Percentiles rank a stretch among this genome's conserved stretches.
Conservation (phyloP, 2,797 vertebrate genomes). For the Anguilla obscura region DNA sequence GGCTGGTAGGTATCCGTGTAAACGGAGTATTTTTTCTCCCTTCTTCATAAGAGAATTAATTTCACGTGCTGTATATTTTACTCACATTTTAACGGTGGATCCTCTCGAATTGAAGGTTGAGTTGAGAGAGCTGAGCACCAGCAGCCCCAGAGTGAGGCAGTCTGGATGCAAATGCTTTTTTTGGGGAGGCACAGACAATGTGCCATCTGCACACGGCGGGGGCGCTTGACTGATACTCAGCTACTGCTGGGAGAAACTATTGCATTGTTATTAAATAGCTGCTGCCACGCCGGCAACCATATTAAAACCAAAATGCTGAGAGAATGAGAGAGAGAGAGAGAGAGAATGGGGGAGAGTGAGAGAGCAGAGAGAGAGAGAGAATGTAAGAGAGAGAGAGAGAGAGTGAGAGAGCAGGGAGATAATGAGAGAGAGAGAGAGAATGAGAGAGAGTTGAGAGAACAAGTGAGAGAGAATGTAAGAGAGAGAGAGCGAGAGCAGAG, state of each 20-base stretch:
- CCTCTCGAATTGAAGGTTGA: constrained; percentile 47
- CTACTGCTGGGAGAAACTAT: constrained; percentile 73
- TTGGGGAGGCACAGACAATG: constrained; percentile 70
- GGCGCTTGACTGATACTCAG: constrained; percentile 67
- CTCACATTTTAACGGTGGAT: constrained; percentile 38
- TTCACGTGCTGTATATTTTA: not conserved
- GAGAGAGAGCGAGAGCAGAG: constrained; percentile 27
- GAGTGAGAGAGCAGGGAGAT: not conserved
- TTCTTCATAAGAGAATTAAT: not conserved
- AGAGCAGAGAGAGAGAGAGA: constrained; percentile 41
- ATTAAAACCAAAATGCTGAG: constrained; percentile 69
- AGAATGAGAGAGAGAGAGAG: constrained; percentile 42
- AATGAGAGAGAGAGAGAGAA: not conserved
- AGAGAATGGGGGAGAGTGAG: not conserved
- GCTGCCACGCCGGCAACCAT: constrained; percentile 71
- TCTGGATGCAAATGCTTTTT: constrained; percentile 43
- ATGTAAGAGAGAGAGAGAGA: not conserved
- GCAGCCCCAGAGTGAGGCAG: constrained; percentile 20
- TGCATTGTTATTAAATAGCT: constrained; percentile 77
- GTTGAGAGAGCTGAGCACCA: constrained; percentile 51
- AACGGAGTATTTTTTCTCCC: not conserved
- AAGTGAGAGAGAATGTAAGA: not conserved
- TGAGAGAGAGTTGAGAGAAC: constrained; percentile 7
- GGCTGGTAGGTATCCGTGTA: not conserved
- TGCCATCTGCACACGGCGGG: constrained; percentile 75